A percentile compares a stretch with the other conserved stretches of the same genome.
These are phyloP conservation scores for Neosilurus mollespiculum DNA, from an alignment of 2,797 vertebrate species.

Conservation along the genomic window DNA sequence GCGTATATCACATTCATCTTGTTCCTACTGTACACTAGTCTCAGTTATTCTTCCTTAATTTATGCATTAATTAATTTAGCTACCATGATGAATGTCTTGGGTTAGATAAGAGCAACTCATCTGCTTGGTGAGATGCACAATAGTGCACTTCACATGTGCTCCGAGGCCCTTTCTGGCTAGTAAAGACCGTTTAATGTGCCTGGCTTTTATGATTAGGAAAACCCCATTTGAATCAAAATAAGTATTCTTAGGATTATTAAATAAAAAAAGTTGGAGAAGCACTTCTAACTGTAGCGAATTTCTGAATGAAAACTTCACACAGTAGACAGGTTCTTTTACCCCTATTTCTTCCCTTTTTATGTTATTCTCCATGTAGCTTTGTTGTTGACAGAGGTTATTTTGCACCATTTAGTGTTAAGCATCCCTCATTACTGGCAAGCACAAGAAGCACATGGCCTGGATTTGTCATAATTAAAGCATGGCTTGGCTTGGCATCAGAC, in stretches of 20 bases:
- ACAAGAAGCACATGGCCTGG: slow-evolving; percentile 67
- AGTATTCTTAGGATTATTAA: slow-evolving; percentile 41
- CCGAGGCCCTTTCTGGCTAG: slow-evolving; percentile 36
- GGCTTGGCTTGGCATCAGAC: slow-evolving; percentile 69
- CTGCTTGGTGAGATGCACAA: slow-evolving; percentile 49
- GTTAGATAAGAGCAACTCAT: slow-evolving; percentile 70
- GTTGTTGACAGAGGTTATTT: slow-evolving; percentile 56
- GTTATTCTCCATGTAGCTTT: slow-evolving; percentile 21
- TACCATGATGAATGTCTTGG: slow-evolving; percentile 75
- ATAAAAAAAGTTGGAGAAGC: slow-evolving; percentile 48
- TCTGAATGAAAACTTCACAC: slow-evolving; percentile 23
- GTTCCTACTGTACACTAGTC: slow-evolving; percentile 68
- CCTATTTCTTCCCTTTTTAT: neutral
- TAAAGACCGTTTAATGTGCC: slow-evolving; percentile 59
- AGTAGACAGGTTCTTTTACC: slow-evolving; percentile 5
- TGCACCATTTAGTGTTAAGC: slow-evolving; percentile 63
- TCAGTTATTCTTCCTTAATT: slow-evolving; percentile 76
- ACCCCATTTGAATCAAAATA: slow-evolving; percentile 54
- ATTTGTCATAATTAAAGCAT: slow-evolving; percentile 79
- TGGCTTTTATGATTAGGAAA: slow-evolving; percentile 40
- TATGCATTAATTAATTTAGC: slow-evolving; percentile 78
- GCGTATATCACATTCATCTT: slow-evolving; percentile 72
- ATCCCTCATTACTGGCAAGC: slow-evolving; percentile 69
- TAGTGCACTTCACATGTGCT: slow-evolving; percentile 34
- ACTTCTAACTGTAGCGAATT: slow-evolving; percentile 8